These are phyloP conservation scores for Morinoia aosen DNA, from an alignment of 2,888 invertebrate species.

Conservation along the genomic window DNA sequence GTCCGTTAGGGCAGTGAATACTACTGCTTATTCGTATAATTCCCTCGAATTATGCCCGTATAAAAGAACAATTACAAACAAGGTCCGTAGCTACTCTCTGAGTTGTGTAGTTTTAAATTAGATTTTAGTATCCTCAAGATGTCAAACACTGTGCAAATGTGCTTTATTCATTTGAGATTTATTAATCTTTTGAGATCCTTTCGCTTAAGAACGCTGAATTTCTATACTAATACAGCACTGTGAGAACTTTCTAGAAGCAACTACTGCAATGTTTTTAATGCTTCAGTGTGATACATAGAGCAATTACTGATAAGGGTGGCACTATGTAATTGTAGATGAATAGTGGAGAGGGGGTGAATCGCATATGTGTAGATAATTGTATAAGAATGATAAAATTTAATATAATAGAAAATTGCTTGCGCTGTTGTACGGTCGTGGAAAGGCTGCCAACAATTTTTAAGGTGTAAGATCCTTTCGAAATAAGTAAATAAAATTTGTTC, in stretches of 20 bases:
- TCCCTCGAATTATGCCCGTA: too few species aligned
- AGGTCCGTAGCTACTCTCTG: too few species aligned
- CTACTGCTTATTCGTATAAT: too few species aligned
- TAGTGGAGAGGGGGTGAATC: background rate
- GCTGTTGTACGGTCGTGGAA: background rate
- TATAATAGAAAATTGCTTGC: background rate
- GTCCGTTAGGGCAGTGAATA: too few species aligned
- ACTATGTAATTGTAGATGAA: background rate
- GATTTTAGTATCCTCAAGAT: too few species aligned
- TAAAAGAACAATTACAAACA: too few species aligned
- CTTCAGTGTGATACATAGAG: background rate
- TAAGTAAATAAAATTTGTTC: background rate
- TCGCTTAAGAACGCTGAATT: background rate
- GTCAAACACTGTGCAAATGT: too few species aligned
- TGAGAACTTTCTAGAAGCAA: background rate
- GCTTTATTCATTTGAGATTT: background rate
- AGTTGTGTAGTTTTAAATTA: too few species aligned
- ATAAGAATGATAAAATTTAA: background rate
- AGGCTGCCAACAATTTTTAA: background rate
- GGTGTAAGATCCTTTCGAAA: background rate
- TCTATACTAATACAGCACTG: background rate
- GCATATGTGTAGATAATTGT: too few species aligned
- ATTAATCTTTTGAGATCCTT: background rate
- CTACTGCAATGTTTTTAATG: background rate
- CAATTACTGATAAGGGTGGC: background rate